Evolutionary conservation across 2,797 vertebrate genomes (phyloP), one percentile per base, ranked within the genome.

Genomic region (Acridotheres tristis): DNA sequence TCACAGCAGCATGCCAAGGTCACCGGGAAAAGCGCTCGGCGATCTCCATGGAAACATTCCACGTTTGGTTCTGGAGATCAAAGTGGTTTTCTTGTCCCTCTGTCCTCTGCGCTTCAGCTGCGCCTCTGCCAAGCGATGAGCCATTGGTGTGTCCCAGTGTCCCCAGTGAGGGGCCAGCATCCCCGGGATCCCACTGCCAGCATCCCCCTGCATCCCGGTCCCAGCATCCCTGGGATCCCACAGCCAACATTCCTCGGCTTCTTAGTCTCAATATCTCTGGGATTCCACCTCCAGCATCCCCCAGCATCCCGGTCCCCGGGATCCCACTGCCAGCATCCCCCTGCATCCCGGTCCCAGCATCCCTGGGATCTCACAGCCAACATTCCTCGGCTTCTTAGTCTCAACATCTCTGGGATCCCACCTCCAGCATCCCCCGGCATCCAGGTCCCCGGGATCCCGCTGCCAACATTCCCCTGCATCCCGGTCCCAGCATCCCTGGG

Each of bases 11-110:
- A 89, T 32, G 61, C 42, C 73, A 67, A 95, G 92, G 91, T 84
- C 78, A 57, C 8, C 1, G 8, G 43, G 79, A 72, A 61, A 45
- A 79, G 62, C 32, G 0, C 8, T 51, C 68, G n/a, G 25, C 4
- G 4, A 76, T 95, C 10, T 19, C 85, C 90, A 96, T 95, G 94
- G 95, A 91, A 96, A 96, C 80, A 1, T 38, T 57, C 42, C 16
- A 2, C 5, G 2, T 71, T 80, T 1, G 63, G n/a, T 65, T 91
- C 65, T n/a, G 83, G 68, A 91, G 76, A 92, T 69, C 63, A 26
- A 40, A 75, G 79, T 2, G 4, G 19, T 50, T 87, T 68, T 43
- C 74, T 53, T 5, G 5, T 62, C 62, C 53, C 42, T 48, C 51
- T 85, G 20, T 25, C 27, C 42, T 25, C 47, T 8, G 54, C 1